These are phyloP conservation scores for Andrena praecox DNA, from an alignment of 2,888 invertebrate species.

Conservation along the genomic window DNA sequence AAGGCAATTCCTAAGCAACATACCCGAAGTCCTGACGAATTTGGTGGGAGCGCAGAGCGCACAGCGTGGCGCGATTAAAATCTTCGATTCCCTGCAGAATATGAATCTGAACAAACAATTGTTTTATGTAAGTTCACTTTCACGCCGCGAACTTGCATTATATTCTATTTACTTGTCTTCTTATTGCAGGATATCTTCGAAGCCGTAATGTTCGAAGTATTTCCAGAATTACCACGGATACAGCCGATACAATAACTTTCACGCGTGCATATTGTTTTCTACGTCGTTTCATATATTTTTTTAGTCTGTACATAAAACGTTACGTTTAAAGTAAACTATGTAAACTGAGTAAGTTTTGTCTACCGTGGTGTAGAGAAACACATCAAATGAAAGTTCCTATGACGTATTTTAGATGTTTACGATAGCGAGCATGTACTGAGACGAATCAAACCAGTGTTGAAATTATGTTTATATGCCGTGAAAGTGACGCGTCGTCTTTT, in stretches of 20 bases:
- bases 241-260: slow-evolving; percentile 17
- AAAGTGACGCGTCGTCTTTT: no score
- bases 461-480: no score
- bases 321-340: slow-evolving; percentile 1
- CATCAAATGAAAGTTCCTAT: background rate
- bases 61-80: slow-evolving; percentile 93
- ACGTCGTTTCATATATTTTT: slow-evolving; percentile 16
- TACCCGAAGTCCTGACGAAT: slow-evolving; percentile 92
- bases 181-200: slow-evolving; percentile 86
- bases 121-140: slow-evolving; percentile 91
- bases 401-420: background rate
- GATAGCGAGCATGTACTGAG: no score
- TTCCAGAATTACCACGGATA: slow-evolving; percentile 85
- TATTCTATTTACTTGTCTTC: background rate
- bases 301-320: slow-evolving; percentile 1
- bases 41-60: slow-evolving; percentile 95
- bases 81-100: slow-evolving; percentile 95
- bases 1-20: slow-evolving; percentile 89
- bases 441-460: no score
- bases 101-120: slow-evolving; percentile 95
- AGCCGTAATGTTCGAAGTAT: slow-evolving; percentile 86
- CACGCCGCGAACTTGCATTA: background rate
- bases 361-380: background rate
- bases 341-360: slow-evolving; percentile 12
- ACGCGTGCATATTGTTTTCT: background rate